Evolutionary conservation across 2,797 vertebrate genomes (phyloP).

Genomic region (Falco naumanni): DNA sequence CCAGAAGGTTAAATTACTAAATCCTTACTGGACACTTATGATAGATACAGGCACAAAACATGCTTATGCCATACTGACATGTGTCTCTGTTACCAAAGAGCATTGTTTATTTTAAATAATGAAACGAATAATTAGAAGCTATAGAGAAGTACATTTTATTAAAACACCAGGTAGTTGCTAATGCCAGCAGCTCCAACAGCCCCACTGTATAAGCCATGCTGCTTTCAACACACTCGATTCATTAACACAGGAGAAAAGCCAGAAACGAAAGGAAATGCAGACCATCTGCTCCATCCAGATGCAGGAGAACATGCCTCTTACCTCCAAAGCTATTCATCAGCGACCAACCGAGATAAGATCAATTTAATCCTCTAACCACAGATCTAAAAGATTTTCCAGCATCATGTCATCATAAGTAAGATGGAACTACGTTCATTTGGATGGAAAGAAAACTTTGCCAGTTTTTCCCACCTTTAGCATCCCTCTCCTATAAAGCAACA

Average conservation of each 20-base stretch:
- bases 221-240: slow-evolving; percentile 59
- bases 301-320: slow-evolving; percentile 76
- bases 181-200: slow-evolving; percentile 71
- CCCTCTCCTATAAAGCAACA: not conserved
- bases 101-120: not conserved
- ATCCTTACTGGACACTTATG: not conserved
- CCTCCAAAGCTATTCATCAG: slow-evolving; percentile 61
- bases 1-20: not conserved
- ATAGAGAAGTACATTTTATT: not conserved
- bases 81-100: not conserved
- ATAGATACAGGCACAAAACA: not conserved
- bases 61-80: not conserved
- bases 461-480: not conserved
- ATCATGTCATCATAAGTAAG: not conserved
- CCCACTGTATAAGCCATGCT: slow-evolving; percentile 1
- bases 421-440: not conserved
- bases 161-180: slow-evolving; percentile 53
- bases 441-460: slow-evolving; percentile 31
- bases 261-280: slow-evolving; percentile 70
- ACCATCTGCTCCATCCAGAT: slow-evolving; percentile 79
- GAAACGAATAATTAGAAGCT: slow-evolving; percentile 29
- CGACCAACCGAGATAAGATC: slow-evolving; percentile 8
- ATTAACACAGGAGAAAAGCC: slow-evolving; percentile 71
- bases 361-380: slow-evolving; percentile 39
- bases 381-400: not conserved